Evolutionary conservation across 2,888 invertebrate genomes (phyloP).

Genomic region (Norana najaformis): DNA sequence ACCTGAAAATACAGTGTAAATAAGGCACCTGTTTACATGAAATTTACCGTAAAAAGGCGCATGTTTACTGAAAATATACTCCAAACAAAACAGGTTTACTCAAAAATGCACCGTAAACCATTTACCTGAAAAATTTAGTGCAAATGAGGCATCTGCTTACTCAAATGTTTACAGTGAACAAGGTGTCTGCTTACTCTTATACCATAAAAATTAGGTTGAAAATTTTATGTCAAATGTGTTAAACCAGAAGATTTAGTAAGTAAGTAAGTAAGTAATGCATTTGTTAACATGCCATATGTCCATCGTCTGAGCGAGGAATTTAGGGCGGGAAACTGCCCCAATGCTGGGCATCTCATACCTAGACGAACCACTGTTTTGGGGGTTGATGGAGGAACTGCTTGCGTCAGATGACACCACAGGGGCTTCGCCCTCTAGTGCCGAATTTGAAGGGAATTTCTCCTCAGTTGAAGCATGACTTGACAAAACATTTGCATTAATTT

Average conservation of each 20-base stretch:
- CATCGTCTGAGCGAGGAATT: too few relatives aligned
- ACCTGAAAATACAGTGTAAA: neutral
- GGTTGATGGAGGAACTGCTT: neutral
- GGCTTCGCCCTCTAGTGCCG: neutral
- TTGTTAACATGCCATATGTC: too few relatives aligned
- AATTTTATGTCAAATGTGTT: neutral
- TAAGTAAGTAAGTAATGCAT: too few relatives aligned
- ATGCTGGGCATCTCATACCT: neutral
- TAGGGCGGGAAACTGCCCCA: neutral
- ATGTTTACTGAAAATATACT: neutral
- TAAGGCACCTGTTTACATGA: neutral
- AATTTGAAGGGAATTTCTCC: neutral
- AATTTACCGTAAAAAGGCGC: neutral
- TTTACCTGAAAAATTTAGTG: neutral
- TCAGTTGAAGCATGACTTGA: neutral
- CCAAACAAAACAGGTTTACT: too few relatives aligned
- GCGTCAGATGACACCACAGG: neutral
- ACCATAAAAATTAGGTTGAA: neutral
- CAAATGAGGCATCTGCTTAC: neutral
- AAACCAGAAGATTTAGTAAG: slow-evolving; percentile 1
- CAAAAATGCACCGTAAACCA: neutral
- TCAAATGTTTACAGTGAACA: neutral
- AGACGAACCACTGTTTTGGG: neutral
- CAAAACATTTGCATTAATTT: neutral
- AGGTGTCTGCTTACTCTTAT: neutral